Evolutionary conservation across 2,797 vertebrate species (phyloP), one percentile per base, ranked within the genome.

Genomic region (Loris lydekkerianus): DNA sequence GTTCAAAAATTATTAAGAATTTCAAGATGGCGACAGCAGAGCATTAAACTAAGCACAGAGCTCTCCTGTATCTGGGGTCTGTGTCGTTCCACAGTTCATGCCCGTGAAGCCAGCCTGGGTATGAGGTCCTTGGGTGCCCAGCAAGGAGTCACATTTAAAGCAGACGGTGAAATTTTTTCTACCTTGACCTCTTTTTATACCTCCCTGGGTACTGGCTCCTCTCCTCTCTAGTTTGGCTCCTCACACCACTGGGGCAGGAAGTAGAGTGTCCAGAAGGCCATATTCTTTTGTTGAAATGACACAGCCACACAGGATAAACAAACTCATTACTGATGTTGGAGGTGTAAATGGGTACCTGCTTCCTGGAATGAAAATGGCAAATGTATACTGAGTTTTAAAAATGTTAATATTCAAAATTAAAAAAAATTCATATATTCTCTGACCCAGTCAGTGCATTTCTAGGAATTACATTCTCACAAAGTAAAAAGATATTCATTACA

Each of bases 391-490:
- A 73, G 13, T 83, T n/a, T 93, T 86, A 86, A 93, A 81, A 89
- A 81, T 94, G 70, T 72, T 53, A 53, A 53, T 53, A 53, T 53
- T 53, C 49, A 53, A 53, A 53, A 53, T 53, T 53, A 53, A 53
- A 53, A 53, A 53, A 53, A 15, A 53, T 53, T 96, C 37, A 81
- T 95, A 81, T 95, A 56, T 89, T 43, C 10, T 89, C 23, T 87
- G 46, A 72, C 56, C 61, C 25, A 84, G 17, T 94, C 53, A 80
- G 89, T 84, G 56, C 14, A 88, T n/a, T 75, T 96, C 25, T 86
- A 93, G 65, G 58, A 92, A 82, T 82, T 88, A 37, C 53, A 49
- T 96, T 43, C 10, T 75, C 37, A 89, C 40, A 90, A 63, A 95
- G 67, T 84, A 84, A 91, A 97, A 91, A 11, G 49, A 67, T 91